Percentiles rank a stretch among this genome's conserved stretches.
phyloP scores from a whole-genome alignment of 2,113 vertebrate genomes.

The Phalacrocorax brasilianus region DNA sequence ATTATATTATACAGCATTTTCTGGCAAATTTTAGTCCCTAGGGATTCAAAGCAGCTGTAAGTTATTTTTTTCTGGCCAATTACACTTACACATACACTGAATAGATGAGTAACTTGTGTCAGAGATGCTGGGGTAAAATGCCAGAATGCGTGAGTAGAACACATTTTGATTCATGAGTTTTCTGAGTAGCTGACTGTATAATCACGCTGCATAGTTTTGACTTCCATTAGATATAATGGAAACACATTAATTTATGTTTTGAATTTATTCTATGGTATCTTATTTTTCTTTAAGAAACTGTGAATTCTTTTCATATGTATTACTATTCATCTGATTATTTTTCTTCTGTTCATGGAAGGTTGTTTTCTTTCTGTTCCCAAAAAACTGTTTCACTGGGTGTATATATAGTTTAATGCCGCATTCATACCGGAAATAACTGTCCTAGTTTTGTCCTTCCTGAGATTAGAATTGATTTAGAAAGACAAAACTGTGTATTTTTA shows the following conservation, averaged over 20 bases:
- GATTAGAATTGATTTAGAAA: neutral
- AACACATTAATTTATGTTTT: neutral
- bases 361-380: neutral
- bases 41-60: neutral
- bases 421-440: neutral
- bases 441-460: neutral
- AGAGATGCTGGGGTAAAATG: neutral
- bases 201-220: neutral
- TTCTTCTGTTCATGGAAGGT: neutral
- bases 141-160: neutral
- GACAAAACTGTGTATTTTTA: neutral
- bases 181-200: neutral
- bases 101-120: neutral
- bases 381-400: neutral
- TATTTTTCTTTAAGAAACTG: neutral
- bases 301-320: neutral
- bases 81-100: neutral
- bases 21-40: neutral
- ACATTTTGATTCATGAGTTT: neutral
- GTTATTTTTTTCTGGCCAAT: neutral
- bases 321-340: neutral
- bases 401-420: neutral
- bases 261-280: neutral
- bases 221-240: neutral
- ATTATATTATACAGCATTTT: neutral